Evolutionary conservation across 2,888 invertebrate species (phyloP).

Genomic region (Gryllus longicercus): DNA sequence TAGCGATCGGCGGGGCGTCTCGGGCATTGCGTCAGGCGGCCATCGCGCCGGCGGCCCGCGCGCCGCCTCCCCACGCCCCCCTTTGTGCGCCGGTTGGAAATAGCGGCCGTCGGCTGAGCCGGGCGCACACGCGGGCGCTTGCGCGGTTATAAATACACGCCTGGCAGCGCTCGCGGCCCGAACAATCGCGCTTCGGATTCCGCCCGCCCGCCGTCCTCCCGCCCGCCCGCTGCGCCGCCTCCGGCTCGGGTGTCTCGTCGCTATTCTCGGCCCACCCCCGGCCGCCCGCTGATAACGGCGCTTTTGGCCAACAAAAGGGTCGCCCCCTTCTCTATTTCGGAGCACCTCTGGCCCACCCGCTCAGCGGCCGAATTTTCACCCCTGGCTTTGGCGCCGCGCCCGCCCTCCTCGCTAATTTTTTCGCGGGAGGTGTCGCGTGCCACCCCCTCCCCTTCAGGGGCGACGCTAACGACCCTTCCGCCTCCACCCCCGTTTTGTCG

Average conservation of each 20-base stretch:
- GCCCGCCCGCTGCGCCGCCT: background rate
- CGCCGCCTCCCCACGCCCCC: background rate
- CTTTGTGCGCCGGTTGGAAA: background rate
- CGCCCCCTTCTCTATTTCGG: background rate
- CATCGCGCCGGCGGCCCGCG: background rate
- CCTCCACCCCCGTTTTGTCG: too few relatives aligned
- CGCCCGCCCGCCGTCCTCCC: background rate
- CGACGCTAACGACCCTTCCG: background rate
- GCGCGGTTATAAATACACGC: constrained; percentile 17
- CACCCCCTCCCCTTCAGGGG: background rate
- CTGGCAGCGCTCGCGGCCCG: background rate
- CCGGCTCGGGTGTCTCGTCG: background rate
- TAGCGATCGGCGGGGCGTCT: background rate
- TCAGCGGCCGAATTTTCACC: background rate
- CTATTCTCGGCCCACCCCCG: background rate
- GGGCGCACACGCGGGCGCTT: background rate
- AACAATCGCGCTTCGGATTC: constrained; percentile 17
- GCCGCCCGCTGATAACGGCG: background rate
- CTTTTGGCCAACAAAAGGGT: background rate
- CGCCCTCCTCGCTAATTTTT: background rate
- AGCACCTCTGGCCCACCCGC: background rate
- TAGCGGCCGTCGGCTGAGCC: background rate
- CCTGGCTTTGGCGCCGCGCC: background rate
- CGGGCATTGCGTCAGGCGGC: background rate
- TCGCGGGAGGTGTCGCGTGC: background rate